phyloP scores from a whole-genome alignment of 2,797 vertebrate species.

The Malurus splendens region DNA sequence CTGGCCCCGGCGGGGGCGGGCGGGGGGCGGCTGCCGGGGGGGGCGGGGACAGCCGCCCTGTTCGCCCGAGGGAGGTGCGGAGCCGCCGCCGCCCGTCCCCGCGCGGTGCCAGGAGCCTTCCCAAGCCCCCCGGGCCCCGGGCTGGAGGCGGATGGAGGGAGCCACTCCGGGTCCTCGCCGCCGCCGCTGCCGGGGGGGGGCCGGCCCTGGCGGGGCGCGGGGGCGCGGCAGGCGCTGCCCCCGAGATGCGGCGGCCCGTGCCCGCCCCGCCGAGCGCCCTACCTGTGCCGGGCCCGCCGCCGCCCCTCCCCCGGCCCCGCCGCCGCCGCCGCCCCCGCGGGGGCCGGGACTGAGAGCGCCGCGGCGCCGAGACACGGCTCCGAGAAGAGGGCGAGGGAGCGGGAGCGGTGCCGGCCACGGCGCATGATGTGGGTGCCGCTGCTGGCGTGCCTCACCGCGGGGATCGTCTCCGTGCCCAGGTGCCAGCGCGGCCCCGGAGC shows the following conservation, averaged over 20 bases:
- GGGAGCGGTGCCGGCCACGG: not conserved
- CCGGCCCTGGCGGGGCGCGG: not conserved
- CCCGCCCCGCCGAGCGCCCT: not conserved
- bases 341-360: slow-evolving; percentile 30
- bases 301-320: not conserved
- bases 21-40: not conserved
- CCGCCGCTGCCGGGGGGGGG: not conserved
- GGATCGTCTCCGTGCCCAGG: slow-evolving; percentile 59
- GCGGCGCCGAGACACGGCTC: slow-evolving; percentile 7
- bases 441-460: slow-evolving; percentile 56
- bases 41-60: not conserved
- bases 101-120: not conserved
- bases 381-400: slow-evolving; percentile 6
- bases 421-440: slow-evolving; percentile 66
- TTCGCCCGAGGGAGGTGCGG: not conserved
- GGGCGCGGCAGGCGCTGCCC: not conserved
- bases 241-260: too few species aligned
- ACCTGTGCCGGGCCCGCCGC: not conserved
- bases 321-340: slow-evolving; percentile 12
- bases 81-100: not conserved
- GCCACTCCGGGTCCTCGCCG: not conserved
- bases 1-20: not conserved
- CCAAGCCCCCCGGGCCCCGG: not conserved
- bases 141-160: slow-evolving; percentile 2
- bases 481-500: slow-evolving; percentile 61